Percentiles rank a stretch among this genome's conserved stretches.
Evolutionary conservation across 1,140 invertebrate species (phyloP).

Genomic region (Wasmannia auropunctata): DNA sequence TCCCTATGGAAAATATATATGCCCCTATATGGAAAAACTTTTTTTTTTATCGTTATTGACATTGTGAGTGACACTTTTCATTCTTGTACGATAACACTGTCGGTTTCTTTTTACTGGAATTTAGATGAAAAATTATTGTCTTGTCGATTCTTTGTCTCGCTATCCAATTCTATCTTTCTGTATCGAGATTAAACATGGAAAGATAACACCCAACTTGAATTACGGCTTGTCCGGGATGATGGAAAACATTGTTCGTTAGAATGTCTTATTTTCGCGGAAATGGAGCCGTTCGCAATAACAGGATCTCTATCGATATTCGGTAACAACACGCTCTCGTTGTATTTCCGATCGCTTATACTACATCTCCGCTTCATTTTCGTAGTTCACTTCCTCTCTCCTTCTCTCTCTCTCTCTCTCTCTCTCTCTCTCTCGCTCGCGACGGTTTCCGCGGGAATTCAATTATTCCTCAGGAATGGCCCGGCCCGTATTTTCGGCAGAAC

Average conservation of each 20-base stretch:
- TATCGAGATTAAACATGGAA: slow-evolving; percentile 7
- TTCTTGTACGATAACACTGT: neutral
- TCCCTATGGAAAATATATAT: too few relatives aligned
- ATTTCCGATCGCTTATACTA: neutral
- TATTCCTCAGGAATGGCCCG: slow-evolving; percentile 49
- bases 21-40: neutral
- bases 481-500: slow-evolving; percentile 47
- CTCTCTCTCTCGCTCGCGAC: too few relatives aligned
- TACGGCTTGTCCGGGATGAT: neutral
- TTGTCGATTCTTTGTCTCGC: neutral
- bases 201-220: slow-evolving; percentile 16
- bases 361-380: slow-evolving; percentile 41
- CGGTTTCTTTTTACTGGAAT: neutral
- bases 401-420: too few relatives aligned
- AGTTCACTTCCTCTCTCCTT: slow-evolving; percentile 1
- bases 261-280: slow-evolving; percentile 38
- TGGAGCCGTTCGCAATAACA: slow-evolving; percentile 8
- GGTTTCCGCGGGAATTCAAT: slow-evolving; percentile 53
- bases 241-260: neutral
- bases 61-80: neutral
- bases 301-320: slow-evolving; percentile 13
- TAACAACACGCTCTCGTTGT: neutral
- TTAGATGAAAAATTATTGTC: slow-evolving; percentile 26
- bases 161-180: neutral
- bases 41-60: neutral